A percentile compares a stretch with the other conserved stretches of the same genome.
Conservation (phyloP, 2,113 vertebrate genomes). For the Sylvilagus bachmani region DNA sequence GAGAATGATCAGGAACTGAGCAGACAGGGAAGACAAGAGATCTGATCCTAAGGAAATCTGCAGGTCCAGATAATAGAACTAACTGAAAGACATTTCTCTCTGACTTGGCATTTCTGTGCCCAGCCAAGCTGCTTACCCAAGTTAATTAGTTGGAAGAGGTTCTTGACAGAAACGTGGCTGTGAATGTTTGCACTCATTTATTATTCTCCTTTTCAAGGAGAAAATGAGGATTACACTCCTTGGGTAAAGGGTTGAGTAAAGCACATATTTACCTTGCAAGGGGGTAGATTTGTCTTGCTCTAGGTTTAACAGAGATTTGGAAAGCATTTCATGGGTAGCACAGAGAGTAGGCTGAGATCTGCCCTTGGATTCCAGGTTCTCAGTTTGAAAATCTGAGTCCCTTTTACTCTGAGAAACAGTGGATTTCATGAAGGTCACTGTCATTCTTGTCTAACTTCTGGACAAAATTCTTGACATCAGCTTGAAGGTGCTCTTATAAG, state of each 20-base stretch:
- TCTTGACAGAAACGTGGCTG: background rate
- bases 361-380: background rate
- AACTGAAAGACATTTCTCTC: constrained; percentile 2
- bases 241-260: background rate
- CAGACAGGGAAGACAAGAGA: background rate
- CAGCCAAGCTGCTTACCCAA: background rate
- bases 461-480: constrained; percentile 72
- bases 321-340: constrained; percentile 53
- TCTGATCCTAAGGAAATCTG: background rate
- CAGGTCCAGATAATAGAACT: background rate
- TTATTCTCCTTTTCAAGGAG: constrained; percentile 54
- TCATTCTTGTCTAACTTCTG: constrained; percentile 69
- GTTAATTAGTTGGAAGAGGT: constrained; percentile 15
- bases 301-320: background rate
- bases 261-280: background rate
- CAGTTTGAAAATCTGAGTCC: background rate
- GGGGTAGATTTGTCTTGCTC: constrained; percentile 21
- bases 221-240: background rate
- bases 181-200: constrained; percentile 39
- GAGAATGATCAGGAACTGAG: background rate
- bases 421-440: constrained; percentile 72
- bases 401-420: constrained; percentile 70
- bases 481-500: constrained; percentile 65
- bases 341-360: constrained; percentile 20
- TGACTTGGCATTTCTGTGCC: background rate